Base-by-base conservation (phyloP, 2,888 invertebrate species). In the Nomada flava region DNA sequence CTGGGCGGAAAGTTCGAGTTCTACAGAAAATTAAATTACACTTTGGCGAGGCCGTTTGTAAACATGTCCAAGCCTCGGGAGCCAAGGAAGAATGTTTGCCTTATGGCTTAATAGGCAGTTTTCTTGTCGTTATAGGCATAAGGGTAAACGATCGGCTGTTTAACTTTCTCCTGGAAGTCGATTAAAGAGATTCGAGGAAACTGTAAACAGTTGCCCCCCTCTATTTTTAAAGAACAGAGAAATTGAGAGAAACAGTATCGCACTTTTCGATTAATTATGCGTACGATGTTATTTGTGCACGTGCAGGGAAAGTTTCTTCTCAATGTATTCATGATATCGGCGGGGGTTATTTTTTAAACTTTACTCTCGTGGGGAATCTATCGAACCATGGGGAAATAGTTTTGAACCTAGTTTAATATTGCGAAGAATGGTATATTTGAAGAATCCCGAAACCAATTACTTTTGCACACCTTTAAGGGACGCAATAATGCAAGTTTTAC, bases 391-490 rank as follows among this genome's bases (percentile, higher is more conserved):
- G 29, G 47, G 23, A 74, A 57, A 65, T 36, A 47, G 74, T 60
- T 71, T 60, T 29, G 50, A 50, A 26, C 50, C 36, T 71, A 60
- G 60, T 71, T 71, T 23, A 36, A 52, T 50, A 62, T 36, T 7
- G 50, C 50, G 50, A 52, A 71, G 47, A 70, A 70, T 47, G 11
- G 26, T 60, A 18, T 70, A 70, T 60, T 70, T 70, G 47, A 60
- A 60, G 29, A 60, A 62, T 15, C 36, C 36, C 50, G 20, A 60
- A 71, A 36, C 36, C 44, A 36, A 60, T 50, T 55, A 5, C 13
- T 50, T 52, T 18, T n/a, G 15, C 44, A 36, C 23, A 15, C 18
- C 36, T 7, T 36, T 5, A 36, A 36, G 7, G 36, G 36, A 36
- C 36, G 9, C 7, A 36, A 36, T 7, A 36, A 36, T 36, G 36